Percentiles rank a stretch among this genome's conserved stretches.
phyloP scores from a whole-genome alignment of 2,113 vertebrate species.

The Pipra filicauda region DNA sequence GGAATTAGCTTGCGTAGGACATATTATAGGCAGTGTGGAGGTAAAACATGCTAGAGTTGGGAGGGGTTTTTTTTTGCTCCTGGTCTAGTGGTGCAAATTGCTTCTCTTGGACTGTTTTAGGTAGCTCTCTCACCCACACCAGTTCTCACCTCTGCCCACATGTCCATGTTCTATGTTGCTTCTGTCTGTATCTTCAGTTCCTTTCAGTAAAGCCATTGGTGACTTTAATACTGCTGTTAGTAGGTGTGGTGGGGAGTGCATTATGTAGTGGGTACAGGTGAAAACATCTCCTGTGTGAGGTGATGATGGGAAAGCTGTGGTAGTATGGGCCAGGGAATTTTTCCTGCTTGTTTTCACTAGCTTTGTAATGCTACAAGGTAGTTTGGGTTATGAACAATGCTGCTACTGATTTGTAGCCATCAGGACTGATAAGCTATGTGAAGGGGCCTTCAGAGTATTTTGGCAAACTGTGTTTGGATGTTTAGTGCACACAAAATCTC shows the following conservation, averaged over 20 bases:
- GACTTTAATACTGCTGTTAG: neutral
- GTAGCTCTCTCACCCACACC: neutral
- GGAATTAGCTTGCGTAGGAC: neutral
- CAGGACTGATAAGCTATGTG: neutral
- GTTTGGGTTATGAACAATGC: neutral
- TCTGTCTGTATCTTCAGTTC: neutral
- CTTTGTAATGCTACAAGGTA: neutral
- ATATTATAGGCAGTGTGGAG: neutral
- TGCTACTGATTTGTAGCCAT: neutral
- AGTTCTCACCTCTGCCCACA: neutral
- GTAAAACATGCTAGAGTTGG: neutral
- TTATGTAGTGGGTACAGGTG: neutral
- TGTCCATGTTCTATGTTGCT: neutral
- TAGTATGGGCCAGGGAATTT: neutral
- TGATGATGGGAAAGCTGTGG: neutral
- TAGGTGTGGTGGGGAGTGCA: neutral
- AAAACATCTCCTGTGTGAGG: neutral
- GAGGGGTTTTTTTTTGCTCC: neutral
- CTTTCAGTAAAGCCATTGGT: neutral
- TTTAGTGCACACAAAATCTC: neutral
- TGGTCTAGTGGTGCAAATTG: neutral
- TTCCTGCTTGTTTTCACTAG: neutral
- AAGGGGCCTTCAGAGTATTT: slow-evolving; percentile 10
- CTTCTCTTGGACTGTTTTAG: neutral
- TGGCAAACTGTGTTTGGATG: neutral